phyloP scores from a whole-genome alignment of 2,797 vertebrate genomes.

The Ctenochaetus hawaiiensis region DNA sequence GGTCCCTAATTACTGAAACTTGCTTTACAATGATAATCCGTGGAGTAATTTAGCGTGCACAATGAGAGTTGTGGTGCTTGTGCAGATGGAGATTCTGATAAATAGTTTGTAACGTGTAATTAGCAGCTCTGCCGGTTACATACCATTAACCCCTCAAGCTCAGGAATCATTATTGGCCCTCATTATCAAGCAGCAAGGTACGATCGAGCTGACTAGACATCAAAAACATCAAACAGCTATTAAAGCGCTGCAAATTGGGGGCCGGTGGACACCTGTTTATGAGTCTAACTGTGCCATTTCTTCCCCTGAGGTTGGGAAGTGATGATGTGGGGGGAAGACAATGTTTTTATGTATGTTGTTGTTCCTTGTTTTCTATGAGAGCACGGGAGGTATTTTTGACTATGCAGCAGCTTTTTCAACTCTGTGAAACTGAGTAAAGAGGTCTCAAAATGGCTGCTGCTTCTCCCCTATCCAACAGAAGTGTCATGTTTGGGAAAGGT shows the following conservation, averaged over 20 bases:
- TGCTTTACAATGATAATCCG: conserved; percentile 99
- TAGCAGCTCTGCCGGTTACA: conserved; percentile 98
- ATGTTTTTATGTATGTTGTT: conserved; percentile 70
- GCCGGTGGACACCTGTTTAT: conserved; percentile 88
- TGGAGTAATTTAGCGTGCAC: conserved; percentile 99
- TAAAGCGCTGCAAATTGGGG: conserved; percentile 69
- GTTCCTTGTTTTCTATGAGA: conserved; percentile 58
- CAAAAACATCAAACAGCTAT: conserved; percentile 88
- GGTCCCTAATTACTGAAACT: conserved; percentile 98
- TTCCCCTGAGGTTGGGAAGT: conserved; percentile 77
- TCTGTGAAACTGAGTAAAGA: conserved; percentile 29
- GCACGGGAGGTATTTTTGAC: conserved; percentile 43
- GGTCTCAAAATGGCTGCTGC: conserved; percentile 57
- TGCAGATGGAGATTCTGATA: conserved; percentile 99
- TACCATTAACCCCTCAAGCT: conserved; percentile 99
- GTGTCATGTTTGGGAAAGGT: neutral
- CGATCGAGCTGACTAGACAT: conserved; percentile 98
- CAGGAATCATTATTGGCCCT: conserved; percentile 97
- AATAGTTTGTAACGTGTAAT: conserved; percentile 99
- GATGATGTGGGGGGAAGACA: conserved; percentile 70
- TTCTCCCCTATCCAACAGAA: conserved; percentile 10
- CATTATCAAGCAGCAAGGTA: conserved; percentile 98
- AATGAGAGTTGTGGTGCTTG: conserved; percentile 91
- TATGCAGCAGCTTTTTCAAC: conserved; percentile 46
- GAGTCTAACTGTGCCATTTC: conserved; percentile 80